These are phyloP conservation scores for Acanthosoma haemorrhoidale DNA, from an alignment of 2,888 invertebrate species.

Conservation along the genomic window DNA sequence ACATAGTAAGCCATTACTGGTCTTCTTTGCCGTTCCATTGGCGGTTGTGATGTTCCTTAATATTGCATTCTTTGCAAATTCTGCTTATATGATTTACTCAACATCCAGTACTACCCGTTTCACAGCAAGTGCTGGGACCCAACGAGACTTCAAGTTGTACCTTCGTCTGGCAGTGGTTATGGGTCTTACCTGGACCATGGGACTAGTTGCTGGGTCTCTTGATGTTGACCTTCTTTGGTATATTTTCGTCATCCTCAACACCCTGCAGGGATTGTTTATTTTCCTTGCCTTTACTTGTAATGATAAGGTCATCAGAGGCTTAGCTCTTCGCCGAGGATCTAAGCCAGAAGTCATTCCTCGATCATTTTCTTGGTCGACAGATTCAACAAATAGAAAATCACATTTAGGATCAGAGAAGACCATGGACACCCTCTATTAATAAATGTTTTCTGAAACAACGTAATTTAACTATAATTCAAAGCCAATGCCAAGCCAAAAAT, in stretches of 20 bases:
- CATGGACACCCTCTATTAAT: constrained; percentile 39
- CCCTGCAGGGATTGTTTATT: constrained; percentile 51
- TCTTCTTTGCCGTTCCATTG: constrained; percentile 51
- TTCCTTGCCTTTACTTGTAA: constrained; percentile 51
- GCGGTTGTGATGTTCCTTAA: constrained; percentile 48
- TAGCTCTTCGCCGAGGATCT: constrained; percentile 36
- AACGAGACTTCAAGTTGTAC: constrained; percentile 47
- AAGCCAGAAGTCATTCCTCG: constrained; percentile 40
- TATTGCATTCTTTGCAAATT: constrained; percentile 47
- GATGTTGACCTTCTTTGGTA: constrained; percentile 48
- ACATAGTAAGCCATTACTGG: constrained; percentile 48
- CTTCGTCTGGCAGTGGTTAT: constrained; percentile 49
- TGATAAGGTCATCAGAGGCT: constrained; percentile 45
- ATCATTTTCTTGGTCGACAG: constrained; percentile 43
- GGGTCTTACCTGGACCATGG: constrained; percentile 51
- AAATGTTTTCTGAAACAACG: no score
- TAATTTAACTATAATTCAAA: no score
- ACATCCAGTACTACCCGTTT: constrained; percentile 45
- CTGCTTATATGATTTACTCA: constrained; percentile 47
- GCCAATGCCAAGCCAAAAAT: no score
- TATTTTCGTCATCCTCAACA: constrained; percentile 49
- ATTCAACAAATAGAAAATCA: constrained; percentile 41
- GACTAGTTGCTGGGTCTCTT: constrained; percentile 48
- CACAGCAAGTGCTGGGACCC: constrained; percentile 43
- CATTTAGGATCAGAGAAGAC: constrained; percentile 40